Conservation (phyloP, 2,113 vertebrate species). For the Caloenas nicobarica region DNA sequence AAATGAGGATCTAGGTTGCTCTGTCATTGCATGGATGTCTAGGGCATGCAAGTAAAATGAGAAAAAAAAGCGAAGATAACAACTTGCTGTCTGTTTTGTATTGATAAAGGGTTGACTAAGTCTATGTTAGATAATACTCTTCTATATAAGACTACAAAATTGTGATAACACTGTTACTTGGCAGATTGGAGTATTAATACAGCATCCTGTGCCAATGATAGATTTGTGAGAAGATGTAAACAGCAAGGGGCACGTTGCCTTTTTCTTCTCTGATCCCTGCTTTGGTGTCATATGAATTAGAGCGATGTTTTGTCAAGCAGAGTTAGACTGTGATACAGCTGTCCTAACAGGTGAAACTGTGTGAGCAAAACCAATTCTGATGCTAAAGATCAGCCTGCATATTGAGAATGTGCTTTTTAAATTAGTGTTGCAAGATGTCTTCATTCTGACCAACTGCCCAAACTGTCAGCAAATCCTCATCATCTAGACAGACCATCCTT, state of each 20-base stretch:
- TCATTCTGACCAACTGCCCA: neutral
- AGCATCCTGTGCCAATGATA: neutral
- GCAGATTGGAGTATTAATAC: neutral
- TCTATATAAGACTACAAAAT: neutral
- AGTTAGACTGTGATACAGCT: neutral
- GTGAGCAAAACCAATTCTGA: neutral
- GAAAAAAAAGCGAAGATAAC: neutral
- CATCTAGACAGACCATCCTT: neutral
- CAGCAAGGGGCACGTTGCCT: neutral
- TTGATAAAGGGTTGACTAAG: neutral
- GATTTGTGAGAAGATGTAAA: neutral
- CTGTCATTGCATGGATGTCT: neutral
- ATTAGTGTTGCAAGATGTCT: neutral
- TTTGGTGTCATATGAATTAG: neutral
- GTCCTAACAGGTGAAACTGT: neutral
- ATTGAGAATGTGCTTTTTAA: neutral
- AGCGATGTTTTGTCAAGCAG: neutral
- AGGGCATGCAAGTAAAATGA: neutral
- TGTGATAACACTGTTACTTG: neutral
- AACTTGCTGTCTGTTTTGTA: neutral
- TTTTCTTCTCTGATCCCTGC: neutral
- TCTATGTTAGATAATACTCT: neutral
- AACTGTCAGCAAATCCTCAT: accelerated
- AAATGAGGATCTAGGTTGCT: neutral
- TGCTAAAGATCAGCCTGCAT: neutral